Percentiles rank a stretch among this genome's conserved stretches.
These are phyloP conservation scores for Cecidostiba fungosa DNA, from an alignment of 2,888 invertebrate species.

Conservation along the genomic window DNA sequence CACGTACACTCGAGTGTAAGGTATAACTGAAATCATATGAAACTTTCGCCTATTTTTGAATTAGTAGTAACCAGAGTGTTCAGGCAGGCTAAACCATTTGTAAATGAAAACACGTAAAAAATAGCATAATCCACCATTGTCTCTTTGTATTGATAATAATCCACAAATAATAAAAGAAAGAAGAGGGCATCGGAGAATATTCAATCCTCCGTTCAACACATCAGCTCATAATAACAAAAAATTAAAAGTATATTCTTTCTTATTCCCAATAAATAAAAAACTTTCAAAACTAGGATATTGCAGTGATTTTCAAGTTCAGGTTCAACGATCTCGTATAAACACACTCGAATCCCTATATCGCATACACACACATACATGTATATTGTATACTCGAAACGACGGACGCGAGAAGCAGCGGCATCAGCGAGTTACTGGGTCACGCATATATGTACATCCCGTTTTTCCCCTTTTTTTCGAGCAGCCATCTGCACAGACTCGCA, in stretches of 20 bases:
- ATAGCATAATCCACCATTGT: no score
- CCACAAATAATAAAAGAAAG: no score
- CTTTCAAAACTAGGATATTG: neutral
- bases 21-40: no score
- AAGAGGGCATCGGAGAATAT: no score
- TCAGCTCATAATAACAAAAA: neutral
- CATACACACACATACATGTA: neutral
- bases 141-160: no score
- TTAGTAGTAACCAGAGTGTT: no score
- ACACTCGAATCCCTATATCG: neutral
- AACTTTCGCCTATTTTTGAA: no score
- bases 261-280: neutral
- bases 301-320: constrained; percentile 7
- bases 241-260: neutral
- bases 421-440: neutral
- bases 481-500: neutral
- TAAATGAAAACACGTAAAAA: no score
- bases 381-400: constrained; percentile 8
- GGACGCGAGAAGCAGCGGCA: neutral
- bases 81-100: no score
- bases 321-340: neutral
- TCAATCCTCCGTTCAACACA: no score
- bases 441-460: no score
- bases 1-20: no score
- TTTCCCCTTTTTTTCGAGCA: neutral